A percentile compares a stretch with the other conserved stretches of the same genome.
Conservation (phyloP, 2,113 vertebrate species). For the Sarotherodon lohbergeri region DNA sequence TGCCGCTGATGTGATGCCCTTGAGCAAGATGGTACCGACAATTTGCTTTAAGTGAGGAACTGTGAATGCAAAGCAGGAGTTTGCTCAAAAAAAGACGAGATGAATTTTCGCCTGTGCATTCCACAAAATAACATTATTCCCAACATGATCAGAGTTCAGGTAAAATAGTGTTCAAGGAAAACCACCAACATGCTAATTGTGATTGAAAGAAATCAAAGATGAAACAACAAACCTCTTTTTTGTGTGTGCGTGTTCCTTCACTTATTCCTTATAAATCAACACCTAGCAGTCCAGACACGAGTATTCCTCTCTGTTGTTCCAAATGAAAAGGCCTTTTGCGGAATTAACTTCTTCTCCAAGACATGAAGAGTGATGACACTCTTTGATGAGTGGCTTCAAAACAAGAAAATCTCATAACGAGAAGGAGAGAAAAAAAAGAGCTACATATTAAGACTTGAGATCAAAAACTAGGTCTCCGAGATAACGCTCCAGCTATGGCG, state of each 20-base stretch:
- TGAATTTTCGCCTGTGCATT: not conserved
- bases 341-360: not conserved
- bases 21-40: not conserved
- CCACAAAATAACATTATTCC: not conserved
- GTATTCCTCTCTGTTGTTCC: slow-evolving; percentile 10
- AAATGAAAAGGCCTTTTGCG: slow-evolving; percentile 26
- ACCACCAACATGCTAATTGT: not conserved
- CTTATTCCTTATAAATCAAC: not conserved
- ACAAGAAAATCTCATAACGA: not conserved
- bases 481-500: not conserved
- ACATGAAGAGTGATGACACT: slow-evolving; percentile 4
- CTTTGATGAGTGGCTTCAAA: slow-evolving; percentile 30
- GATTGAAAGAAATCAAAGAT: not conserved
- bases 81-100: not conserved
- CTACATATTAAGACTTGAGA: not conserved
- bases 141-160: not conserved
- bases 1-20: not conserved
- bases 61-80: not conserved
- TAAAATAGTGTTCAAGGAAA: not conserved
- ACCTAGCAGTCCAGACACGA: not conserved
- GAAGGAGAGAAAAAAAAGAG: not conserved
- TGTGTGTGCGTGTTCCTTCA: not conserved
- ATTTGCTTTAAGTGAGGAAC: not conserved
- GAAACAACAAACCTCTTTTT: not conserved
- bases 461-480: slow-evolving; percentile 13